A percentile compares a stretch with the other conserved stretches of the same genome.
These are phyloP conservation scores for Drosophila demipolita DNA, from an alignment of 2,888 invertebrate species.

Conservation along the genomic window DNA sequence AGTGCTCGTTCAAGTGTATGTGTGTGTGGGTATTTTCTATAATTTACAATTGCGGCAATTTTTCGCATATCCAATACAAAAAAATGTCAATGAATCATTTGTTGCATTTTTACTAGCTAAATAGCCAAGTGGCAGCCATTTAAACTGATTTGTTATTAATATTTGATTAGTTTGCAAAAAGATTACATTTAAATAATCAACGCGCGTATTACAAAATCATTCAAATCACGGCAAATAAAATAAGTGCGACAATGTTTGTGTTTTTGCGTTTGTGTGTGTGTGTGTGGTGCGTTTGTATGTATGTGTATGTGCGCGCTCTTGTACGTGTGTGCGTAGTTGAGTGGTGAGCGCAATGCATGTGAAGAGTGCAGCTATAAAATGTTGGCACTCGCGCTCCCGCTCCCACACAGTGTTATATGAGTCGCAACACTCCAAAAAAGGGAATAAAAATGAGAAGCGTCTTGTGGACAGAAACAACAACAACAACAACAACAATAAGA, in stretches of 20 bases:
- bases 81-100: constrained; percentile 52
- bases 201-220: constrained; percentile 81
- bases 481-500: constrained; percentile 32
- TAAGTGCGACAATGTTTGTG: constrained; percentile 70
- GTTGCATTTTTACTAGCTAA: constrained; percentile 30
- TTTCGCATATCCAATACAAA: constrained; percentile 49
- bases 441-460: constrained; percentile 84
- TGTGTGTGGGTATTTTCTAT: constrained; percentile 46
- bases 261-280: constrained; percentile 41
- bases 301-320: constrained; percentile 36
- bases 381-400: constrained; percentile 61
- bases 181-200: constrained; percentile 52
- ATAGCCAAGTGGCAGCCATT: constrained; percentile 38
- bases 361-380: constrained; percentile 77
- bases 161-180: constrained; percentile 24
- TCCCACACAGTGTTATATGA: constrained; percentile 83
- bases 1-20: constrained; percentile 38
- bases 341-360: constrained; percentile 68
- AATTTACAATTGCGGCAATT: constrained; percentile 58
- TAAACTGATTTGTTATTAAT: constrained; percentile 21
- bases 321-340: constrained; percentile 35
- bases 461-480: constrained; percentile 57
- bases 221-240: constrained; percentile 79
- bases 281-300: constrained; percentile 28
- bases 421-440: constrained; percentile 85